Percentiles rank a stretch among this genome's conserved stretches.
Conservation (phyloP, 2,888 invertebrate genomes). For the Andrena camellia region DNA sequence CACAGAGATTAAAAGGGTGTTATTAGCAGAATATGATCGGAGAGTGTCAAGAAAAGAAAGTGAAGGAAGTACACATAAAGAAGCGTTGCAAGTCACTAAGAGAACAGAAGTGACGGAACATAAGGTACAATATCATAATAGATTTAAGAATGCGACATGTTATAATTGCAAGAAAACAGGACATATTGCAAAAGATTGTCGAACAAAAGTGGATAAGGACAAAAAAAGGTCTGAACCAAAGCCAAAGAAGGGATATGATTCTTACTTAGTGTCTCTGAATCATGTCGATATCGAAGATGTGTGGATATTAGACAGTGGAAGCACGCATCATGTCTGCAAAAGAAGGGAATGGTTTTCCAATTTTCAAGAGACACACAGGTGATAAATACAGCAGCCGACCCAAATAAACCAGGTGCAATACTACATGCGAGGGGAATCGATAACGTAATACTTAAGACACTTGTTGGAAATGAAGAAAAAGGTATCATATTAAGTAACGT, state of each 20-base stretch:
- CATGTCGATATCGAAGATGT: neutral
- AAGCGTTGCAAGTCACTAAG: too few relatives aligned
- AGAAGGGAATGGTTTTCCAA: slow-evolving; percentile 16
- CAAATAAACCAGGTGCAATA: slow-evolving; percentile 10
- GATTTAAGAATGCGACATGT: too few relatives aligned
- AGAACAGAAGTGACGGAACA: too few relatives aligned
- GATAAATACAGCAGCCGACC: slow-evolving; percentile 26
- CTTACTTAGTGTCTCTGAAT: slow-evolving; percentile 7
- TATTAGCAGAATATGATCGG: too few relatives aligned
- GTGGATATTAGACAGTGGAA: slow-evolving; percentile 18
- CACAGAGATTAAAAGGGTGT: too few relatives aligned
- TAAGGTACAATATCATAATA: too few relatives aligned
- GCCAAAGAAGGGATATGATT: neutral
- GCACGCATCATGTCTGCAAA: slow-evolving; percentile 23
- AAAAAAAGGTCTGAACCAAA: neutral
- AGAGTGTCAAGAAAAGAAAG: too few relatives aligned
- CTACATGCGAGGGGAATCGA: slow-evolving; percentile 8
- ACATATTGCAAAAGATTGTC: slow-evolving; percentile 2
- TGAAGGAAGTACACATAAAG: too few relatives aligned
- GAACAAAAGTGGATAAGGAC: neutral
- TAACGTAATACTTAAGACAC: neutral
- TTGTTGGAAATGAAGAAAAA: neutral
- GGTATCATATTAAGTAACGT: slow-evolving; percentile 5
- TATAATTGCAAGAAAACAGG: slow-evolving; percentile 10
- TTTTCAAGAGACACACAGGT: neutral